Evolutionary conservation across 2,797 vertebrate species (phyloP), one percentile per base, ranked within the genome.

Genomic region (Danio jaintianensis): DNA sequence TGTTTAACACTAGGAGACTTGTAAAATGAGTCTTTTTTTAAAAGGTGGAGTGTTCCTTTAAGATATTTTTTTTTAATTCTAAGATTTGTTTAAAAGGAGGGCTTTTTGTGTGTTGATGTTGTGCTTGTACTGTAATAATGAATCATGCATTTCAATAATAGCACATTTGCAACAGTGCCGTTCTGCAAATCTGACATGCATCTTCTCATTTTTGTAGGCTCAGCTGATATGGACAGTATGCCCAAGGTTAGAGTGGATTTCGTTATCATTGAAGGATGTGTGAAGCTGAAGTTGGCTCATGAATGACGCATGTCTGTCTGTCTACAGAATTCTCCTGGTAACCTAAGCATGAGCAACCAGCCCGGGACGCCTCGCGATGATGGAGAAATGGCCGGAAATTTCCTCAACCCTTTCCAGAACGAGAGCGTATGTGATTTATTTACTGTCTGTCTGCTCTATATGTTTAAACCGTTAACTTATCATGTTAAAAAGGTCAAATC

Each of bases 161-260:
- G 8, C 38, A 6, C 15, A 0, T 52, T 69, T 40, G 9, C 16
- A 38, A 10, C 29, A 38, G 36, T 20, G 13, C 13, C 0, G 8
- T 42, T n/a, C 10, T 53, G n/a, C 0, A 12, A 18, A 56, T 9
- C 2, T 7, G 7, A 48, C 59, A 53, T 70, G 9, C 16, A 43
- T 83, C 61, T 48, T 72, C 63, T 10, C 16, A 10, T 20, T 64
- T 22, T 56, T 74, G 86, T 88, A 99, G 97, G 96, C 80, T 99
- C 98, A 85, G 97, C 96, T 91, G 98, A 99, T 88, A 98, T 99
- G 94, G 97, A 99, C 92, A 98, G 97, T 94, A 97, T 99, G 93
- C 96, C 97, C 88, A 98, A 99, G 95, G 97, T 99, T 85, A 92
- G 92, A 90, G 13, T 15, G 62, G 3, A 29, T 79, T 43, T 52